Evolutionary conservation across 2,888 invertebrate genomes (phyloP), one percentile per base, ranked within the genome.

Genomic region (Lymantria dispar): DNA sequence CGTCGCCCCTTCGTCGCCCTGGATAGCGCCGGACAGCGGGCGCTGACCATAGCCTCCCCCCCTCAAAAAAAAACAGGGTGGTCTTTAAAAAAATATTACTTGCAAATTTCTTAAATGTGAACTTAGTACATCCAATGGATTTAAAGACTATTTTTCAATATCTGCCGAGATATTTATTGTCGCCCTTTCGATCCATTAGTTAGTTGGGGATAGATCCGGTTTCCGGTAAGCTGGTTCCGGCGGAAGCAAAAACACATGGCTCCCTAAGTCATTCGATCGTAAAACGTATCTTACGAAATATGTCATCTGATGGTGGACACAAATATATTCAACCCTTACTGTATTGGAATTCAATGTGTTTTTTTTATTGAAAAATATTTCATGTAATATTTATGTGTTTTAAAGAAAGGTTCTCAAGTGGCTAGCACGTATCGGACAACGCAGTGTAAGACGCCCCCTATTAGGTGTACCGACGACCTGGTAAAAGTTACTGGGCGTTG

Each of bases 141-240:
- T 66, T 60, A 50, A 62, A 56, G 53, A 57, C 58, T 58, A 62
- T 22, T 58, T 64, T 60, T 67, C 59, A 64, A 67, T 62, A 69
- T 67, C 60, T 49, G 44, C 54, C 44, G 50, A 61, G 63, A 72
- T 71, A 72, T 74, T 70, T 74, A 73, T 73, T 64, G 61, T 50
- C 52, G 56, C 61, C 56, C 61, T 74, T 68, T 70, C 79, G 75
- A 72, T 70, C 78, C 80, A 78, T 80, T 80, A 80, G 75, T 53
- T 58, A 68, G 66, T 65, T 54, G 56, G 62, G 57, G 64, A 54
- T 53, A 64, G 67, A 62, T 77, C 79, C 76, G 73, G 77, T 72
- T 70, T 78, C 79, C 78, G 76, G 70, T 54, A 52, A 64, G 54
- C 57, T 53, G 54, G 62, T 58, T 58, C 64, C 69, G 66, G 54